Evolutionary conservation across 2,797 vertebrate genomes (phyloP), one percentile per base, ranked within the genome.

Genomic region (Artibeus lituratus): DNA sequence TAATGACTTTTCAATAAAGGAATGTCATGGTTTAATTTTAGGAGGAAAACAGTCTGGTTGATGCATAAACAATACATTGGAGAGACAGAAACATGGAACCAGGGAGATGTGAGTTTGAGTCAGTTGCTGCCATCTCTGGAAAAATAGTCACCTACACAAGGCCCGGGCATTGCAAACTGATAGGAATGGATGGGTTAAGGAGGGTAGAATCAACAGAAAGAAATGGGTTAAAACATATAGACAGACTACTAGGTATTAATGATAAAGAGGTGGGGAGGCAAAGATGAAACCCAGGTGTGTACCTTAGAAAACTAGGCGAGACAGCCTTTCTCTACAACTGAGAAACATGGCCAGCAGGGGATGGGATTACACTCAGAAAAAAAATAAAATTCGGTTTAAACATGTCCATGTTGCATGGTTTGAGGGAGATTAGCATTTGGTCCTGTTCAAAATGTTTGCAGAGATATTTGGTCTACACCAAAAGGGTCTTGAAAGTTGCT

Each of bases 371-470:
- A 88, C 51, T 29, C 47, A 76, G 26, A 12, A 29, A 65, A 39
- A 10, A 73, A 29, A 16, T 67, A 29, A 5, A 5, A 47, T 37
- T 37, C 26, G 4, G 37, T 92, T 94, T n/a, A 67, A 59, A 62
- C 0, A 69, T 10, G 24, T 21, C 76, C 11, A 0, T 3, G 4
- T 11, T 35, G 12, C 5, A 51, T 26, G 4, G 14, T 16, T 42
- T 59, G 10, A 92, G 22, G n/a, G 55, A 78, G 22, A 55, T 16
- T 78, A 37, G 76, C n/a, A 37, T 37, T 9, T 24, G 76, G 19
- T 24, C 21, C 49, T 77, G 11, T 24, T n/a, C 76, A 55, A 55
- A 55, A 78, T 37, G 12, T 55, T 15, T 51, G 24, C 7, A 7
- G 76, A 26, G n/a, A 55, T 3, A 37, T 26, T 37, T 15, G 49